These are phyloP conservation scores for Tupaia chinensis DNA, from an alignment of 2,113 vertebrate species.

Conservation along the genomic window DNA sequence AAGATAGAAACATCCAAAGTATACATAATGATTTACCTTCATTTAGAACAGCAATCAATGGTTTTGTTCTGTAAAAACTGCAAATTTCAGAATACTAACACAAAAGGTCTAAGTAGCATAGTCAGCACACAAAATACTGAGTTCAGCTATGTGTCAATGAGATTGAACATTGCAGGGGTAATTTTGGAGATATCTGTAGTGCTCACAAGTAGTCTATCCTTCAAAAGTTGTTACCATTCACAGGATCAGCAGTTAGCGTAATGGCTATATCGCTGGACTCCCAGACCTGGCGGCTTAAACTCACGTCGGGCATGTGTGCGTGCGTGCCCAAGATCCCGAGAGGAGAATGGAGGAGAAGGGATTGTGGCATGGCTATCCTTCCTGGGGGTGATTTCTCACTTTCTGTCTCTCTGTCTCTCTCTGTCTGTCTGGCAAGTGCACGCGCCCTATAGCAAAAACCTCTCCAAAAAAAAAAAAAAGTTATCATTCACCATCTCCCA, in stretches of 20 bases:
- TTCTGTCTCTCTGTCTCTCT: too few relatives aligned
- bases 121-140: slow-evolving; percentile 15
- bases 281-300: too few relatives aligned
- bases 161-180: background rate
- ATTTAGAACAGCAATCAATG: slow-evolving; percentile 61
- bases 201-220: background rate
- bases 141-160: background rate
- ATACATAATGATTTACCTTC: slow-evolving; percentile 17
- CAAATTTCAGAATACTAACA: slow-evolving; percentile 38
- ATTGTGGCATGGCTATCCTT: too few relatives aligned
- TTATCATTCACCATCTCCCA: background rate
- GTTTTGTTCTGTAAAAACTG: slow-evolving; percentile 60
- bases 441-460: too few relatives aligned
- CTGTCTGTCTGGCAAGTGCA: too few relatives aligned
- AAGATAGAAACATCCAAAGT: slow-evolving; percentile 32
- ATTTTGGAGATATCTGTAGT: background rate
- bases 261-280: too few relatives aligned
- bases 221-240: background rate
- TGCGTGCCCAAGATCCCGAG: too few relatives aligned
- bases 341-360: too few relatives aligned
- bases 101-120: slow-evolving; percentile 17
- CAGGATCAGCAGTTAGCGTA: too few relatives aligned
- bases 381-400: too few relatives aligned
- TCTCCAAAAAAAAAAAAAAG: too few relatives aligned
- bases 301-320: too few relatives aligned